Evolutionary conservation across 2,888 invertebrate genomes (phyloP).

Genomic region (Cheilosia urbana): DNA sequence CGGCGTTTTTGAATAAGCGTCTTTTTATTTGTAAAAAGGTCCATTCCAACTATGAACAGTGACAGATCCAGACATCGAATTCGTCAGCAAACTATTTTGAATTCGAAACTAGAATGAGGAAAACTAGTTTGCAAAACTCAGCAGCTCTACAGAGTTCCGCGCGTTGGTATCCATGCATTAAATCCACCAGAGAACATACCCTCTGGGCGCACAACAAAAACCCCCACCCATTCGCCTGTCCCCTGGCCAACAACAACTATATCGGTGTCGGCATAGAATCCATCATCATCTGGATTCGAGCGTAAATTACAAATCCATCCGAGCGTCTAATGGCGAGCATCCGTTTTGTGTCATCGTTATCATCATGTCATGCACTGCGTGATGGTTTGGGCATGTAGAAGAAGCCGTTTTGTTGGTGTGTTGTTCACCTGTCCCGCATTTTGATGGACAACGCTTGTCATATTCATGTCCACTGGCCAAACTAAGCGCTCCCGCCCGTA

Average conservation of each 20-base stretch:
- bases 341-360: slow-evolving; percentile 73
- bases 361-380: slow-evolving; percentile 62
- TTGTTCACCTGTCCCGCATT: slow-evolving; percentile 70
- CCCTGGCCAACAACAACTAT: slow-evolving; percentile 10
- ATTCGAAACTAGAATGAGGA: too few species aligned
- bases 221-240: too few species aligned
- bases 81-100: too few species aligned
- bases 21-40: too few species aligned
- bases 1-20: too few species aligned
- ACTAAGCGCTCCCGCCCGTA: slow-evolving; percentile 47
- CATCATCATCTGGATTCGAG: slow-evolving; percentile 65
- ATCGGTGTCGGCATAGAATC: slow-evolving; percentile 45
- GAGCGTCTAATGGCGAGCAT: slow-evolving; percentile 70
- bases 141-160: too few species aligned
- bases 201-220: too few species aligned
- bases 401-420: slow-evolving; percentile 45
- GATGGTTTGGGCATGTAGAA: slow-evolving; percentile 51
- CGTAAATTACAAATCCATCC: slow-evolving; percentile 74
- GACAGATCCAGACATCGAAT: too few species aligned
- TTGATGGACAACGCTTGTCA: slow-evolving; percentile 71
- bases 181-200: too few species aligned
- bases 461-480: slow-evolving; percentile 39
- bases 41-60: too few species aligned
- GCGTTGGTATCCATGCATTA: too few species aligned
- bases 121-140: too few species aligned